A percentile compares a stretch with the other conserved stretches of the same genome.
These are phyloP conservation scores for Phrynosoma blainvillii DNA, from an alignment of 2,113 vertebrate genomes.

Conservation along the genomic window DNA sequence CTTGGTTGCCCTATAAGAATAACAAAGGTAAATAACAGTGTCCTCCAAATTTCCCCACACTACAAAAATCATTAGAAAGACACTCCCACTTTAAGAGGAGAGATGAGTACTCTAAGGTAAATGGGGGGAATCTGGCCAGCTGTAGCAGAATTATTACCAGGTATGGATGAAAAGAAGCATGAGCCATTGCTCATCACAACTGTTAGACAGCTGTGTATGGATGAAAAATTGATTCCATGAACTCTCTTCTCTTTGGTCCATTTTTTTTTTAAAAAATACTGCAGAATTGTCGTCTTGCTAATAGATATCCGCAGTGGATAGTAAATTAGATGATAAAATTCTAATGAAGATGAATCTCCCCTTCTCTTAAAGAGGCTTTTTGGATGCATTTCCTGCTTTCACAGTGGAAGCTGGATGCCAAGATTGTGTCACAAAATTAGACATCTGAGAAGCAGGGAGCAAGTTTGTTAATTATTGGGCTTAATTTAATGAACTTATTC, in stretches of 20 bases:
- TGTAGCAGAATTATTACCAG: slow-evolving; percentile 6
- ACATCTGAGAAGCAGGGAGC: slow-evolving; percentile 71
- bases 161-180: not conserved
- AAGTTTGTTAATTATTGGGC: slow-evolving; percentile 77
- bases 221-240: slow-evolving; percentile 14
- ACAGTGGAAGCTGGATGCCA: slow-evolving; percentile 79
- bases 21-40: too few relatives aligned
- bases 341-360: slow-evolving; percentile 87
- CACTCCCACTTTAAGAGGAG: too few relatives aligned
- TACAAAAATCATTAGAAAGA: too few relatives aligned
- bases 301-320: slow-evolving; percentile 68
- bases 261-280: slow-evolving; percentile 30
- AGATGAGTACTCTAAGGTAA: too few relatives aligned
- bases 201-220: not conserved
- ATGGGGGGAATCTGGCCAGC: not conserved
- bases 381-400: slow-evolving; percentile 75
- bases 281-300: slow-evolving; percentile 59
- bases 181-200: not conserved
- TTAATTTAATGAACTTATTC: slow-evolving; percentile 80
- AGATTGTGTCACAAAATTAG: slow-evolving; percentile 73
- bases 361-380: slow-evolving; percentile 74
- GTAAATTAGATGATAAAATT: slow-evolving; percentile 72
- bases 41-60: too few relatives aligned
- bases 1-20: too few relatives aligned
- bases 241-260: not conserved